Evolutionary conservation across 2,888 invertebrate species (phyloP), one percentile per base, ranked within the genome.

Genomic region (Imbricaverruca yamaguchii): DNA sequence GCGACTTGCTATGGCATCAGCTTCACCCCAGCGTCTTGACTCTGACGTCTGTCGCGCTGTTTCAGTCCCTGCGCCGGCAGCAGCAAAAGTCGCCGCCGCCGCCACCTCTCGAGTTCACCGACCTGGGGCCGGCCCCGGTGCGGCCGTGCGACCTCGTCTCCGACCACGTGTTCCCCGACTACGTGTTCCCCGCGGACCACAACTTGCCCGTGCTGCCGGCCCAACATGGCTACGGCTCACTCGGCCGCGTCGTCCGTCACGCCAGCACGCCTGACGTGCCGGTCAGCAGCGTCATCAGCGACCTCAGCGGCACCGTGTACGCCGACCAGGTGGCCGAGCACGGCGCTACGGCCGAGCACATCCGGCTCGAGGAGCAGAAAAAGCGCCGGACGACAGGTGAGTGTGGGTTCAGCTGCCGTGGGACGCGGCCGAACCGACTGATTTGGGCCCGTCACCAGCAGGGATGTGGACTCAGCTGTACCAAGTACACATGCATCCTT

Each of bases 161-260:
- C 23, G 69, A 69, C 39, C 69, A 69, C 69, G 69, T 69, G 69
- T 69, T 69, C 69, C 69, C 69, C 13, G 69, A 25, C 69, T 39
- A 69, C 69, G 69, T 69, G 69, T 39, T 69, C 12, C 39, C 69
- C 23, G 4, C 13, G 1, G 69, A 69, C 15, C 10, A 39, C 13
- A 39, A 39, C 39, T 39, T 39, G 39, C 39, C 1, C 39, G 39
- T 39, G 39, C 39, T 39, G 69, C 15, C 21, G 10, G 69, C 13
- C 39, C 39, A 39, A 39, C 39, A 39, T 39, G 39, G 15, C 12
- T 69, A 69, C 69, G 39, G 39, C 69, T n/a, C 69, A 13, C 39
- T 69, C 15, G 39, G 39, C 39, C 69, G 39, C 15, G 69, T 69
- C 21, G 39, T 69, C 23, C 65, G 65, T 0, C n/a, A n/a, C n/a